Evolutionary conservation across 2,113 vertebrate genomes (phyloP).

Genomic region (Hemichromis elongatus): DNA sequence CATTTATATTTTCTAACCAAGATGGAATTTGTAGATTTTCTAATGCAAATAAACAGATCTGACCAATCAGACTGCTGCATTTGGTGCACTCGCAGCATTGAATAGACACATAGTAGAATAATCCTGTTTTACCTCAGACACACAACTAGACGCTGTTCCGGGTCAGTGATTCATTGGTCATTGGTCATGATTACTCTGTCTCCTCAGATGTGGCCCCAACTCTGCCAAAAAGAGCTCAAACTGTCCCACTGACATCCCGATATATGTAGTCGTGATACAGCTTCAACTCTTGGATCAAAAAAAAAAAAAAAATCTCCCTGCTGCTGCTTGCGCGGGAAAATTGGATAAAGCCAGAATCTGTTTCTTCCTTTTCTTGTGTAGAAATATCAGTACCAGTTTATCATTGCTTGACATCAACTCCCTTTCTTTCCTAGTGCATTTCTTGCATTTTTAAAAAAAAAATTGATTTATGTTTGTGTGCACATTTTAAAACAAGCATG

Average conservation of each 20-base stretch:
- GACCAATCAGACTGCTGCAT: neutral
- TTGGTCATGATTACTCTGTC: neutral
- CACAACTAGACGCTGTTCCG: neutral
- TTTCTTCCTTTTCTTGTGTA: neutral
- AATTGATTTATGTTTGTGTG: neutral
- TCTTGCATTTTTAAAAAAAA: neutral
- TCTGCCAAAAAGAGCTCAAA: neutral
- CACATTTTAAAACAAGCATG: neutral
- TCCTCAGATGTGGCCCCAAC: neutral
- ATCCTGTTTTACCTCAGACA: neutral
- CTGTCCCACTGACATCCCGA: neutral
- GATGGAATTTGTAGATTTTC: neutral
- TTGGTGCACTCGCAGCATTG: accelerated
- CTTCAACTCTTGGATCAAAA: neutral
- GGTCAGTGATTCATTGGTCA: too few relatives aligned
- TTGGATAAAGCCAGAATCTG: neutral
- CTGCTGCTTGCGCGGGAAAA: neutral
- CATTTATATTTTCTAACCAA: neutral
- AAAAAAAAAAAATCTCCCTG: neutral
- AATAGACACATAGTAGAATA: neutral
- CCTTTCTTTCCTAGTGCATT: neutral
- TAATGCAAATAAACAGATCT: neutral
- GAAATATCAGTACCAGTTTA: neutral
- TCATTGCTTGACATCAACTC: neutral
- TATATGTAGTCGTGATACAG: neutral